These are phyloP conservation scores for Drosophila grimshawi DNA, from an alignment of 1,140 invertebrate species.

Conservation along the genomic window DNA sequence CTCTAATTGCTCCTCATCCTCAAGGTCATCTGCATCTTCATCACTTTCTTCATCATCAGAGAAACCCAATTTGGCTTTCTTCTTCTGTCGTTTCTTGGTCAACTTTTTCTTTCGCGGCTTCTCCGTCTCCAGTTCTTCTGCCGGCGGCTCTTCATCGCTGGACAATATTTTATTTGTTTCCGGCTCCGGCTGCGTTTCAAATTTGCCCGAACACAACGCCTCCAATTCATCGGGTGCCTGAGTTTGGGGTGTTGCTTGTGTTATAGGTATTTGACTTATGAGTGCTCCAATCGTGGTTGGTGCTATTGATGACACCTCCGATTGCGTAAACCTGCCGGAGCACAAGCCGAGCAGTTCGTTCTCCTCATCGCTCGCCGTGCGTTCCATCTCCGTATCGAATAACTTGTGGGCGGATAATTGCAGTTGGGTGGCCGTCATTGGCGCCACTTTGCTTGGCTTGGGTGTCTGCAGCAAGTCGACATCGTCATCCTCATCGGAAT, in stretches of 20 bases:
- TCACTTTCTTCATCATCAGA: constrained; percentile 78
- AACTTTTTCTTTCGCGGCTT: constrained; percentile 66
- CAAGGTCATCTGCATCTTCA: constrained; percentile 58
- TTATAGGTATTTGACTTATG: constrained; percentile 76
- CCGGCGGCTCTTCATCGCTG: constrained; percentile 85
- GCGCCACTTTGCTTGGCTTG: constrained; percentile 69
- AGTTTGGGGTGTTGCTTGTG: constrained; percentile 44
- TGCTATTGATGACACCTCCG: constrained; percentile 46
- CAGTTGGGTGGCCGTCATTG: constrained; percentile 53
- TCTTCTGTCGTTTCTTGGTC: constrained; percentile 70
- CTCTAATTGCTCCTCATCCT: constrained; percentile 73
- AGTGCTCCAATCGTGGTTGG: constrained; percentile 37
- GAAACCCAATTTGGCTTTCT: constrained; percentile 75
- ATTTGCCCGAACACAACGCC: constrained; percentile 61
- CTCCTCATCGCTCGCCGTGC: constrained; percentile 84
- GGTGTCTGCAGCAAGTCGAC: constrained; percentile 80
- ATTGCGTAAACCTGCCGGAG: constrained; percentile 85
- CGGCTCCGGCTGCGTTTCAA: constrained; percentile 56
- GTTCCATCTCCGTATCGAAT: constrained; percentile 63
- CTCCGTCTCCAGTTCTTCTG: constrained; percentile 2
- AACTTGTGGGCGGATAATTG: constrained; percentile 59
- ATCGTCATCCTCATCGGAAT: constrained; percentile 80
- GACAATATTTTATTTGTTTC: constrained; percentile 71
- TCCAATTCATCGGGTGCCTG: constrained; percentile 59
- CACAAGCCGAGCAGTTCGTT: constrained; percentile 86